Percentiles rank a stretch among this genome's conserved stretches.
These are phyloP conservation scores for Echinometra lucunter DNA, from an alignment of 53 echinoderm and acorn worm species.

Conservation along the genomic window DNA sequence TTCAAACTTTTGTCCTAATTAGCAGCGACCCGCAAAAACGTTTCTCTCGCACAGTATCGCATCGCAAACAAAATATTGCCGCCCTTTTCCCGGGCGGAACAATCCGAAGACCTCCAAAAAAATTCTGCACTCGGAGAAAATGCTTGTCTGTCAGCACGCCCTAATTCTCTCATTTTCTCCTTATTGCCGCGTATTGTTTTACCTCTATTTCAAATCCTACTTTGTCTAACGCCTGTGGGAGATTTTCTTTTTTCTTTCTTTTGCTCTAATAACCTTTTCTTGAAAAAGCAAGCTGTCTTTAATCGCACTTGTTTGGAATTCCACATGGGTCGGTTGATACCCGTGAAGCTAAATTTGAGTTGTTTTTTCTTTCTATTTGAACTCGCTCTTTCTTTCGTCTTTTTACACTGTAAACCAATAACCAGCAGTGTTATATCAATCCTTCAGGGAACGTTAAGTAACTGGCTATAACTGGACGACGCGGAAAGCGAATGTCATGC, in stretches of 20 bases:
- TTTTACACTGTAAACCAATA: not conserved
- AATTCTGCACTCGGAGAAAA: constrained; percentile 36
- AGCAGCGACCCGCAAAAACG: constrained; percentile 41
- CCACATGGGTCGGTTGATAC: constrained; percentile 27
- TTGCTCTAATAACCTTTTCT: constrained; percentile 39
- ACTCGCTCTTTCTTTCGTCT: not conserved
- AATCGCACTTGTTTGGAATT: constrained; percentile 53
- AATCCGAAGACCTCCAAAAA: constrained; percentile 6
- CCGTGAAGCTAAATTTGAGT: constrained; percentile 46
- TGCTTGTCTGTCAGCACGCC: constrained; percentile 53
- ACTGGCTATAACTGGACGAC: not conserved
- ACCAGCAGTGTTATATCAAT: not conserved
- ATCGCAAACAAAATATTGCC: constrained; percentile 65
- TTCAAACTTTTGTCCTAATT: constrained; percentile 59
- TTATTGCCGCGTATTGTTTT: constrained; percentile 43
- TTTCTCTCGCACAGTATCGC: constrained; percentile 46
- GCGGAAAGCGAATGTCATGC: not conserved
- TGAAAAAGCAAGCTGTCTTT: constrained; percentile 48
- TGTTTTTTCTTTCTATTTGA: constrained; percentile 35
- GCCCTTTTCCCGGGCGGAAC: constrained; percentile 49
- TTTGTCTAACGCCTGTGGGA: constrained; percentile 58
- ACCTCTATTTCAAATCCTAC: constrained; percentile 38
- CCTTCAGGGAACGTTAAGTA: not conserved
- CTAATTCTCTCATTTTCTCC: constrained; percentile 60
- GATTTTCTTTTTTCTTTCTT: not conserved